A percentile compares a stretch with the other conserved stretches of the same genome.
These are phyloP conservation scores for Cyprinus carpio DNA, from an alignment of 2,113 vertebrate species.

Conservation along the genomic window DNA sequence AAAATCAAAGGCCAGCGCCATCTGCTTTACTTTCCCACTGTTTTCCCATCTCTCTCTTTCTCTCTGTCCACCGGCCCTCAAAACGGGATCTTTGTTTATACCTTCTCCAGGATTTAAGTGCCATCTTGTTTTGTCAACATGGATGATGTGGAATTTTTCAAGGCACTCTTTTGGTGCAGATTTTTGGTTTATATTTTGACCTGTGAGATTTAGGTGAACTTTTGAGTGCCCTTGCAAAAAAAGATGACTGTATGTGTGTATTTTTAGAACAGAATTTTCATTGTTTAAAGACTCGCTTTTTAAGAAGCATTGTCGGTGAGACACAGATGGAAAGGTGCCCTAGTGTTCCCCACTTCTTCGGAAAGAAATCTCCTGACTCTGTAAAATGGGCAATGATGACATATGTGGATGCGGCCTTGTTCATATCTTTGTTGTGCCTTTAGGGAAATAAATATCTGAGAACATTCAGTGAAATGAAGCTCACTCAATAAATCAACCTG, in stretches of 20 bases:
- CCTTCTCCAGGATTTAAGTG: slow-evolving; percentile 42
- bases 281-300: slow-evolving; percentile 70
- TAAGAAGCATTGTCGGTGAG: slow-evolving; percentile 56
- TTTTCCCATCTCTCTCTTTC: slow-evolving; percentile 72
- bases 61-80: slow-evolving; percentile 46
- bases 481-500: slow-evolving; percentile 99
- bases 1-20: slow-evolving; percentile 81
- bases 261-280: slow-evolving; percentile 10
- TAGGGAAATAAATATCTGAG: slow-evolving; percentile 99
- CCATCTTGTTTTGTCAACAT: slow-evolving; percentile 41
- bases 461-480: slow-evolving; percentile 99
- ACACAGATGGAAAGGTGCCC: slow-evolving; percentile 82
- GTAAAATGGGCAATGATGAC: slow-evolving; percentile 99
- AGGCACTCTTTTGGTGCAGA: not conserved
- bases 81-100: slow-evolving; percentile 47
- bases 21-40: slow-evolving; percentile 69
- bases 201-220: slow-evolving; percentile 46
- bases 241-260: slow-evolving; percentile 17
- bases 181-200: slow-evolving; percentile 8
- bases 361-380: slow-evolving; percentile 98
- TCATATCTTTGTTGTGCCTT: slow-evolving; percentile 99
- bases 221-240: slow-evolving; percentile 16
- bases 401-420: slow-evolving; percentile 99
- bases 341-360: slow-evolving; percentile 67
- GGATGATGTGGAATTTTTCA: not conserved